Base-by-base conservation (phyloP, 2,888 invertebrate genomes). In the Habroteleia sp. region DNA sequence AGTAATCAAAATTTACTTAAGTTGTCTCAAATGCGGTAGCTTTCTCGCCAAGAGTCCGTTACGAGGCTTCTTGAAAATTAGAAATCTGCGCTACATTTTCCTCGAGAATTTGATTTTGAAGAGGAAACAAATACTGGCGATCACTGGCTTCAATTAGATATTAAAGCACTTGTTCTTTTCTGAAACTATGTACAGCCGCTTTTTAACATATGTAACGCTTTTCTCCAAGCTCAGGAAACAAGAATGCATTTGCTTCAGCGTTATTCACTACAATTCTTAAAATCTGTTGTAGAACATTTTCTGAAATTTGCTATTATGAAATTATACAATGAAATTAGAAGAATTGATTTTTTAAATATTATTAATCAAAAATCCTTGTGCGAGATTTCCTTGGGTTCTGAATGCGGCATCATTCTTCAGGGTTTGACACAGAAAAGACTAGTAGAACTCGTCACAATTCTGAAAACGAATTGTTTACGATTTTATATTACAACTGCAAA, bases 151-250 rank as follows among this genome's bases (percentile, higher is more conserved):
- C 7, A 29, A 14, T 20, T 17, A 7, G 27, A 27, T 5, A 48
- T 60, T 3, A 69, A 72, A 33, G 52, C 69, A 0, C 62, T 56
- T 33, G 27, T 74, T 6, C 2, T 29, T 11, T 78, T 77, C 25
- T 37, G 76, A 13, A 5, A 37, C 35, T 76, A 69, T 8, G 48
- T 50, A 8, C n/a, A n/a, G n/a, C n/a, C n/a, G n/a, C n/a, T 50
- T 78, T 31, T 31, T 31, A 31, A 31, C 10, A 31, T 1, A 1
- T 31, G 8, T 10, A 31, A 31, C 10, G 31, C 31, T 1, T 3
- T 1, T 10, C 10, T 31, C 10, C 31, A 31, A 10, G 1, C 10
- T 10, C 1, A 31, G 5, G 31, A 31, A 10, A 31, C 31, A 10
- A 31, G 2, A 10, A 31, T 31, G 2, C 31, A 25, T 6, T 6